Conservation (phyloP, 1,140 invertebrate species). For the Anthonomus grandis region DNA sequence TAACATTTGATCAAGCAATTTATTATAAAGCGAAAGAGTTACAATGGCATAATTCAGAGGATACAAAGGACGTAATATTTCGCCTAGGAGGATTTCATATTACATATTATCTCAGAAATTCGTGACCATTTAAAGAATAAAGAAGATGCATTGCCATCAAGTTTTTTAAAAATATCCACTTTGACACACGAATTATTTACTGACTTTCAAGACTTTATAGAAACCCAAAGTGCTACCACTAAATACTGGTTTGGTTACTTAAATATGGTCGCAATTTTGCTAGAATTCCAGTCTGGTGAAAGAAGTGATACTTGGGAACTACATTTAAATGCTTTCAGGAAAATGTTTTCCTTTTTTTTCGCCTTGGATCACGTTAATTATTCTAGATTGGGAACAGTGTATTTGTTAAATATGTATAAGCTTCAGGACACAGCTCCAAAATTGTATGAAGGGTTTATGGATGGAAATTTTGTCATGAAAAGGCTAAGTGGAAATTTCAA, state of each 20-base stretch:
- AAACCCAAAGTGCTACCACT: not conserved
- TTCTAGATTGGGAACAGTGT: not conserved
- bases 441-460: slow-evolving; percentile 3
- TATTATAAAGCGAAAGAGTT: too few relatives aligned
- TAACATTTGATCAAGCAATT: too few relatives aligned
- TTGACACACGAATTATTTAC: not conserved
- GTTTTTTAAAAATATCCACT: not conserved
- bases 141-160: too few relatives aligned
- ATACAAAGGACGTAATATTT: too few relatives aligned
- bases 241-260: not conserved
- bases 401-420: not conserved
- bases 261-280: not conserved
- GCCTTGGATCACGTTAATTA: not conserved
- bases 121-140: too few relatives aligned
- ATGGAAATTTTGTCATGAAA: slow-evolving; percentile 5
- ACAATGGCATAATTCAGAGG: too few relatives aligned
- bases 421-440: not conserved
- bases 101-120: too few relatives aligned
- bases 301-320: slow-evolving; percentile 2
- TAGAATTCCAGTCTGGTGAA: not conserved
- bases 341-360: not conserved
- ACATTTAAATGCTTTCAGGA: slow-evolving; percentile 4
- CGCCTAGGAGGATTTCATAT: too few relatives aligned
- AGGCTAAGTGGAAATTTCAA: not conserved
- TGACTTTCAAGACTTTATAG: not conserved